A percentile compares a stretch with the other conserved stretches of the same genome.
These are phyloP conservation scores for Druceiella hillmani DNA, from an alignment of 2,888 invertebrate species.

Conservation along the genomic window DNA sequence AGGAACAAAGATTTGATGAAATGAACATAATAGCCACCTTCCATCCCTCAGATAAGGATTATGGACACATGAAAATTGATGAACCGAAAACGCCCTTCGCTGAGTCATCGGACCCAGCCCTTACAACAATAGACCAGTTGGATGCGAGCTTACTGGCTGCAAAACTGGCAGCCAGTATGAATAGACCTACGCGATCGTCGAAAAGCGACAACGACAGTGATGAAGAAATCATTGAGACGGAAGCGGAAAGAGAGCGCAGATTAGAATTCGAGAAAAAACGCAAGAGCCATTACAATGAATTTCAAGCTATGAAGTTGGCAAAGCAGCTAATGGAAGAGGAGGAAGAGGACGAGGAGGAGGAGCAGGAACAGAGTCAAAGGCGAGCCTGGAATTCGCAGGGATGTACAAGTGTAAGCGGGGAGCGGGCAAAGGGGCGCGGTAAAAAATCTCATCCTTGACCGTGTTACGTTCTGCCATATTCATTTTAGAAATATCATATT, in stretches of 20 bases:
- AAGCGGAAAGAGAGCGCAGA: constrained; percentile 60
- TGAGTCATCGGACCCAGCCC: constrained; percentile 56
- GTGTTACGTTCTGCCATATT: too few species aligned
- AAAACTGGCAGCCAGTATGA: constrained; percentile 57
- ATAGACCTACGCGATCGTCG: constrained; percentile 43
- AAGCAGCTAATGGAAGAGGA: constrained; percentile 88
- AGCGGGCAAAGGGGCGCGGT: too few species aligned
- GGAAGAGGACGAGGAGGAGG: constrained; percentile 74
- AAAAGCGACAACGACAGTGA: constrained; percentile 51
- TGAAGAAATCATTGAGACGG: constrained; percentile 54
- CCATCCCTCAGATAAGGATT: constrained; percentile 97
- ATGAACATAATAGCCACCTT: constrained; percentile 97
- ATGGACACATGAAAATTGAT: constrained; percentile 98
- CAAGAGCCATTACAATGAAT: constrained; percentile 97
- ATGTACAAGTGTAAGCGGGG: too few species aligned
- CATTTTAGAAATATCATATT: too few species aligned
- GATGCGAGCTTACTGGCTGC: constrained; percentile 72
- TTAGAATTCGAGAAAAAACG: constrained; percentile 87
- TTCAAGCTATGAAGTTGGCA: constrained; percentile 80
- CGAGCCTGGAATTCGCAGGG: too few species aligned
- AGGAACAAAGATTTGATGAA: constrained; percentile 90
- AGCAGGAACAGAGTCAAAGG: too few species aligned
- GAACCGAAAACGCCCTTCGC: constrained; percentile 94
- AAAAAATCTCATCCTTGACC: too few species aligned
- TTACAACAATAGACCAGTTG: constrained; percentile 54